phyloP scores from a whole-genome alignment of 2,888 invertebrate species.

The Euclidia mi region DNA sequence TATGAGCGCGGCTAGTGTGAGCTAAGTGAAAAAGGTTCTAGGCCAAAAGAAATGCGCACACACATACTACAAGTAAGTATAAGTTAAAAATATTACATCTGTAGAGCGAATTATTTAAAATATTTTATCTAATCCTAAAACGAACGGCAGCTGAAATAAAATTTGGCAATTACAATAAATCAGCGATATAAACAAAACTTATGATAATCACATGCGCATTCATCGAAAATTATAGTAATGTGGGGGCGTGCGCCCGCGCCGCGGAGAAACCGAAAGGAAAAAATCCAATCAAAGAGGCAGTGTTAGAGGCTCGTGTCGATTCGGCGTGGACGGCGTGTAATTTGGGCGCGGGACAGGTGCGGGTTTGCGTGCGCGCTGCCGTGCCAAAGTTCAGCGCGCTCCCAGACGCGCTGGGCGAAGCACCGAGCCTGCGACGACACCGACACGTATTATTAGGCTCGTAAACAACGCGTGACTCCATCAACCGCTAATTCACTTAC shows the following conservation, averaged over 20 bases:
- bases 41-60: too few relatives aligned
- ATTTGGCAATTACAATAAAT: background rate
- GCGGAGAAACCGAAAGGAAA: slow-evolving; percentile 17
- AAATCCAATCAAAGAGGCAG: slow-evolving; percentile 26
- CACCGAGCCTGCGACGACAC: slow-evolving; percentile 23
- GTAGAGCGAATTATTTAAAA: too few relatives aligned
- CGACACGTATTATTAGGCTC: slow-evolving; percentile 63
- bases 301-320: slow-evolving; percentile 5
- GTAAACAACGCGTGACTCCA: slow-evolving; percentile 77
- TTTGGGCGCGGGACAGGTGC: slow-evolving; percentile 35
- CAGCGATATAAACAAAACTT: slow-evolving; percentile 2
- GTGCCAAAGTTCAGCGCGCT: slow-evolving; percentile 70
- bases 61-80: too few relatives aligned
- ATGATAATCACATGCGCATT: background rate
- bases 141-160: background rate
- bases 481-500: slow-evolving; percentile 73
- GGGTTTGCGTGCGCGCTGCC: slow-evolving; percentile 47
- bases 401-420: slow-evolving; percentile 49
- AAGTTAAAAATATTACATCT: too few relatives aligned
- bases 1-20: too few relatives aligned
- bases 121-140: too few relatives aligned
- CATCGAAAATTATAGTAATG: background rate
- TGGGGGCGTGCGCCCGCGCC: background rate
- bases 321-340: slow-evolving; percentile 2
- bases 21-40: too few relatives aligned